Conservation (phyloP, 2,113 vertebrate species). For the Nerophis lumbriciformis region DNA sequence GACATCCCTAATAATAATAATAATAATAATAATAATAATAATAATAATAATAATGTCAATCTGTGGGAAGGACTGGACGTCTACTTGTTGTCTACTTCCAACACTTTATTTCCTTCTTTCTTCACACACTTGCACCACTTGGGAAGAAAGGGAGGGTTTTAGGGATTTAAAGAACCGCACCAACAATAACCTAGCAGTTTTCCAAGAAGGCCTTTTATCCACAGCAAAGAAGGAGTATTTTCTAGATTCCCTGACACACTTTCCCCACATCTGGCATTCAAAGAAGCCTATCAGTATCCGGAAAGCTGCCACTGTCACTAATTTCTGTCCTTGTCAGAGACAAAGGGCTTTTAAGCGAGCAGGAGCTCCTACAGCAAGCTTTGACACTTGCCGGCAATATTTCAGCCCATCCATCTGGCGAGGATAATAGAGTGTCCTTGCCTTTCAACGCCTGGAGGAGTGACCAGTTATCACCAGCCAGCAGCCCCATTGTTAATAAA, state of each 20-base stretch:
- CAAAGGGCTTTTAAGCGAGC: slow-evolving; percentile 70
- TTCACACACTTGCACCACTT: neutral
- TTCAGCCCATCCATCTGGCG: slow-evolving; percentile 73
- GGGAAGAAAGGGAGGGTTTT: neutral
- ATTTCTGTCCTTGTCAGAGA: slow-evolving; percentile 68
- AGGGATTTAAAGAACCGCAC: slow-evolving; percentile 6
- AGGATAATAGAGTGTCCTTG: slow-evolving; percentile 76
- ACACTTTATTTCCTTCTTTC: neutral
- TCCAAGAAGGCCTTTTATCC: slow-evolving; percentile 1
- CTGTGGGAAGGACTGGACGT: no score
- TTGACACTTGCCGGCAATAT: slow-evolving; percentile 72
- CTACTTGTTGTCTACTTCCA: no score
- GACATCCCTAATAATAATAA: no score
- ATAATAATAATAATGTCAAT: no score
- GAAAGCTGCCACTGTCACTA: slow-evolving; percentile 61
- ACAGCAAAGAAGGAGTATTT: slow-evolving; percentile 15
- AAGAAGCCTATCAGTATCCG: slow-evolving; percentile 40
- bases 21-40: no score
- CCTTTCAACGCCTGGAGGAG: slow-evolving; percentile 71
- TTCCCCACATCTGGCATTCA: slow-evolving; percentile 26
- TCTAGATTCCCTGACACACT: slow-evolving; percentile 24
- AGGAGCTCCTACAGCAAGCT: slow-evolving; percentile 65
- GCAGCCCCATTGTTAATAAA: slow-evolving; percentile 71
- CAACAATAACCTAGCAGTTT: slow-evolving; percentile 4
- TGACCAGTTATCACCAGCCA: slow-evolving; percentile 74